These are phyloP conservation scores for Orthonyx spaldingii DNA, from an alignment of 2,113 vertebrate species.

Conservation along the genomic window DNA sequence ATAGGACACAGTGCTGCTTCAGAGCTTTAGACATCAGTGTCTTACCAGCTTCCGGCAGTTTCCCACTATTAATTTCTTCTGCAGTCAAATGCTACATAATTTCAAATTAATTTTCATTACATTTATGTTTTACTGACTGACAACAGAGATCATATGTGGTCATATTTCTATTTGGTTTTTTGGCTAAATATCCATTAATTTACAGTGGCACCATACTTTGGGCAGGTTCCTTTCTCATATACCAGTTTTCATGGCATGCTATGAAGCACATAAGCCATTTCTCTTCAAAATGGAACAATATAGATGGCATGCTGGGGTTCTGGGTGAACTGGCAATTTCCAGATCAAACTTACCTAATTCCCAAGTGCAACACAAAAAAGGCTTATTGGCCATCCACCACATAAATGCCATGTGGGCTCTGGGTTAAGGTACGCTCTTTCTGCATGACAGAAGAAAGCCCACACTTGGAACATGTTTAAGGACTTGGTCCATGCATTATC, in stretches of 20 bases:
- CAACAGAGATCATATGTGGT: background rate
- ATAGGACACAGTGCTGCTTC: accelerated
- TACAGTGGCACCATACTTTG: background rate
- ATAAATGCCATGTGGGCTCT: background rate
- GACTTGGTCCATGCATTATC: background rate
- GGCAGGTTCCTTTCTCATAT: background rate
- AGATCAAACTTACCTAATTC: background rate
- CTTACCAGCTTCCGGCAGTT: background rate
- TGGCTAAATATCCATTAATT: background rate
- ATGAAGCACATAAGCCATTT: background rate
- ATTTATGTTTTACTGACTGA: background rate
- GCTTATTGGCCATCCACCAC: background rate
- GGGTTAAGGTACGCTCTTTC: background rate
- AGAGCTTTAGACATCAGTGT: background rate
- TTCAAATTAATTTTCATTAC: background rate
- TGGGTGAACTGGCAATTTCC: background rate
- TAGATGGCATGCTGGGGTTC: background rate
- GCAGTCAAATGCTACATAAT: background rate
- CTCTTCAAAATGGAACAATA: background rate
- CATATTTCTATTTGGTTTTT: background rate
- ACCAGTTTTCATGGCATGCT: background rate
- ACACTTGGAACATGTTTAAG: background rate
- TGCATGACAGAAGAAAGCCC: background rate
- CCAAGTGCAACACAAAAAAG: background rate
- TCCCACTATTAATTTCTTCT: background rate